phyloP scores from a whole-genome alignment of 2,888 invertebrate species.

The Archips xylosteana region DNA sequence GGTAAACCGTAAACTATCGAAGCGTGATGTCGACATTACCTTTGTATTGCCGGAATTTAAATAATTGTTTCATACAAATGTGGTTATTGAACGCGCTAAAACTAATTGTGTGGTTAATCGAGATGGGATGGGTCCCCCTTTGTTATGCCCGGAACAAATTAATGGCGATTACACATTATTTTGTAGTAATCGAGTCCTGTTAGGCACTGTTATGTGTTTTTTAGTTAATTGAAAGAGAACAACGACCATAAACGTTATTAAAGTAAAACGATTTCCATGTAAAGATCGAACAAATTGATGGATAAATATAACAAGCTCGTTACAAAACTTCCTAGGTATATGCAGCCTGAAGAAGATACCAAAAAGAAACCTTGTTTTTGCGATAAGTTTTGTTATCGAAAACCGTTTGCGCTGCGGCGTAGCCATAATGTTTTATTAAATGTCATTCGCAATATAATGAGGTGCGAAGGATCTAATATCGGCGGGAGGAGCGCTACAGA shows the following conservation, averaged over 20 bases:
- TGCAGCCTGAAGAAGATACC: slow-evolving; percentile 11
- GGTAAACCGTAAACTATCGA: slow-evolving; percentile 42
- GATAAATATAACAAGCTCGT: slow-evolving; percentile 9
- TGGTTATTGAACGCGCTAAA: slow-evolving; percentile 61
- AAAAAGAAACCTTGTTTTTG: slow-evolving; percentile 21
- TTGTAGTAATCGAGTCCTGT: slow-evolving; percentile 15
- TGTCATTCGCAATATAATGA: slow-evolving; percentile 85
- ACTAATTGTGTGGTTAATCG: slow-evolving; percentile 73
- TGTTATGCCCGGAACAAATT: slow-evolving; percentile 54
- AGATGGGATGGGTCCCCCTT: slow-evolving; percentile 68
- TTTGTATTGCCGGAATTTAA: slow-evolving; percentile 36
- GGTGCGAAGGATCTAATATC: slow-evolving; percentile 79
- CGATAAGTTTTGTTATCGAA: slow-evolving; percentile 64
- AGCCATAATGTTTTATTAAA: slow-evolving; percentile 84
- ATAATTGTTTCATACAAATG: slow-evolving; percentile 51
- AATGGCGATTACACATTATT: slow-evolving; percentile 41
- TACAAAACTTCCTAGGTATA: slow-evolving; percentile 11
- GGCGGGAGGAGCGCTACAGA: slow-evolving; percentile 80
- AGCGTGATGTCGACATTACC: slow-evolving; percentile 40
- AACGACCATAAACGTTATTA: not conserved
- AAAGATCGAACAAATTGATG: not conserved
- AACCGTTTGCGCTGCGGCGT: slow-evolving; percentile 68
- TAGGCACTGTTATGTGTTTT: not conserved
- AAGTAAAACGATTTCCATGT: not conserved
- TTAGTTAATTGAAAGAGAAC: not conserved